A percentile compares a stretch with the other conserved stretches of the same genome.
These are phyloP conservation scores for Gymnocephalus cernua DNA, from an alignment of 2,113 vertebrate genomes.

Conservation along the genomic window DNA sequence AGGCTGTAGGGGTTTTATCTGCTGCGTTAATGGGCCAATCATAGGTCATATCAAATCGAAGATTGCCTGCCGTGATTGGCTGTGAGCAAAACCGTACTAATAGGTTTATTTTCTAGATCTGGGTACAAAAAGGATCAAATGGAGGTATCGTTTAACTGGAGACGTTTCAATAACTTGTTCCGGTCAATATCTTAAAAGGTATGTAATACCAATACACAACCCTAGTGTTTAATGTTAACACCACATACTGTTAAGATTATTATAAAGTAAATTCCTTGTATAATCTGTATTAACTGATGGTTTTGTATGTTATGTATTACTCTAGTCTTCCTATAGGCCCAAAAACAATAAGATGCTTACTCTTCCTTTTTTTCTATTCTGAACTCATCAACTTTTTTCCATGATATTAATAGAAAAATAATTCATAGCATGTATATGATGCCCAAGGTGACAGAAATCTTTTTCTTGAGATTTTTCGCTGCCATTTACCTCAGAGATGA, in stretches of 20 bases:
- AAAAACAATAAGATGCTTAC: not conserved
- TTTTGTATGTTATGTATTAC: not conserved
- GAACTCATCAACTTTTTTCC: conserved; percentile 12
- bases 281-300: no score
- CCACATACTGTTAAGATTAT: not conserved
- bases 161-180: no score
- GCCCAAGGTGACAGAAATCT: conserved; percentile 12
- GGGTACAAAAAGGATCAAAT: no score
- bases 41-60: no score
- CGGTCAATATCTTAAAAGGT: no score
- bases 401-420: not conserved
- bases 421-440: not conserved
- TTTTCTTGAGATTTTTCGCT: not conserved
- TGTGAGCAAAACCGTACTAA: no score
- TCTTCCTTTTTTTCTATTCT: not conserved
- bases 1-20: no score
- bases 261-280: not conserved
- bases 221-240: not conserved
- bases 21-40: no score
- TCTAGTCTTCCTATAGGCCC: not conserved
- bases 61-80: no score
- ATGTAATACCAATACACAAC: no score
- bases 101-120: no score
- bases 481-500: conserved; percentile 11
- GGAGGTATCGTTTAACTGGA: no score